Conservation (phyloP, 2,797 vertebrate genomes). For the Nannoperca obscura region DNA sequence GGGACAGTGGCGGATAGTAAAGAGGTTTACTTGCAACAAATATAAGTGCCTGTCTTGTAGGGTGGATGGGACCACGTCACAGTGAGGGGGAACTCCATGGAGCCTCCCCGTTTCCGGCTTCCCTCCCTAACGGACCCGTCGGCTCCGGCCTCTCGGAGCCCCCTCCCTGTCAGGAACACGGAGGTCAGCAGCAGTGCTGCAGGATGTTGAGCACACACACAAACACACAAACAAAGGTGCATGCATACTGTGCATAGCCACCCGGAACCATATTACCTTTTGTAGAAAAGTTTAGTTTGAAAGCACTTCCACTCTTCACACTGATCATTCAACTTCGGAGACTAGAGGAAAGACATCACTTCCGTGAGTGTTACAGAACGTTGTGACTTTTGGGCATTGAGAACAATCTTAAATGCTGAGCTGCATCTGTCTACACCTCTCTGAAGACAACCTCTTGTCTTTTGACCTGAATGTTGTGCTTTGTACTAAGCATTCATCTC, state of each 20-base stretch:
- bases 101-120: conserved; percentile 71
- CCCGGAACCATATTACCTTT: conserved; percentile 15
- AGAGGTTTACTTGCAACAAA: conserved; percentile 1
- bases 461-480: not conserved
- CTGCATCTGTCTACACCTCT: conserved; percentile 3
- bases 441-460: conserved; percentile 3
- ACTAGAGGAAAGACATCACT: not conserved
- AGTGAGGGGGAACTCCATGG: conserved; percentile 90
- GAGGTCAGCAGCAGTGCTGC: conserved; percentile 76
- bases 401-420: conserved; percentile 2
- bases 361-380: not conserved
- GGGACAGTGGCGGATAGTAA: not conserved
- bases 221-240: conserved; percentile 6
- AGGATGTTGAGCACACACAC: conserved; percentile 58
- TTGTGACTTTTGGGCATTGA: not conserved
- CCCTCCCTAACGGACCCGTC: conserved; percentile 45
- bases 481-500: not conserved
- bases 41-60: conserved; percentile 72
- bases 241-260: not conserved
- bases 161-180: conserved; percentile 63
- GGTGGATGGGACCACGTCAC: conserved; percentile 97
- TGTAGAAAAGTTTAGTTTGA: conserved; percentile 10
- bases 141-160: conserved; percentile 2
- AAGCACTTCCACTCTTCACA: conserved; percentile 16
- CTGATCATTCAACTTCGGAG: not conserved